Conservation (phyloP, 2,113 vertebrate species). For the Melanerpes aurifrons region DNA sequence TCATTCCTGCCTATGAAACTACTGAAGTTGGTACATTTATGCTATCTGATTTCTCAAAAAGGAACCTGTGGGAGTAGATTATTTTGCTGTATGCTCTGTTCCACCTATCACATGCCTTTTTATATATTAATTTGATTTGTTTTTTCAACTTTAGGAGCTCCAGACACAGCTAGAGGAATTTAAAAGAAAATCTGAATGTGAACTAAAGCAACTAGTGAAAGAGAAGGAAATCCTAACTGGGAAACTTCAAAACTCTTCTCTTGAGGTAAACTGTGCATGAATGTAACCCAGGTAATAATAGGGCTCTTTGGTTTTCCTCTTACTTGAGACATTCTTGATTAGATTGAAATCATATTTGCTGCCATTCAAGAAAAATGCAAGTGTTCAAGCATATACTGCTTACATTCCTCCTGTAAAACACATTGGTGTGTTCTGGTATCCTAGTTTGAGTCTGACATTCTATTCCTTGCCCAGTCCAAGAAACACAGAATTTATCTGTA, state of each 20-base stretch:
- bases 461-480: not conserved
- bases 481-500: not conserved
- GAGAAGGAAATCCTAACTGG: slow-evolving; percentile 81
- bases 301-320: not conserved
- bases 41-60: not conserved
- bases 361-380: not conserved
- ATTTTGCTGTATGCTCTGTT: not conserved
- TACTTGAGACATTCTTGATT: not conserved
- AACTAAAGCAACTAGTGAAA: slow-evolving; percentile 80
- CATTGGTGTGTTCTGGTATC: not conserved
- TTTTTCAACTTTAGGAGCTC: slow-evolving; percentile 68
- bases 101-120: not conserved
- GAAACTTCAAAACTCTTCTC: slow-evolving; percentile 83
- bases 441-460: not conserved
- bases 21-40: not conserved
- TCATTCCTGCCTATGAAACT: not conserved
- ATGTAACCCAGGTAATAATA: not conserved
- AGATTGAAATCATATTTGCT: not conserved
- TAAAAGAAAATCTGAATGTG: slow-evolving; percentile 80
- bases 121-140: too few relatives aligned
- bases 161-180: slow-evolving; percentile 83
- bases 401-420: not conserved
- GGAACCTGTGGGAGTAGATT: not conserved
- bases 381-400: not conserved
- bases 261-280: slow-evolving; percentile 79